Evolutionary conservation across 2,888 invertebrate genomes (phyloP), one percentile per base, ranked within the genome.

Genomic region (Pollenia labialis): DNA sequence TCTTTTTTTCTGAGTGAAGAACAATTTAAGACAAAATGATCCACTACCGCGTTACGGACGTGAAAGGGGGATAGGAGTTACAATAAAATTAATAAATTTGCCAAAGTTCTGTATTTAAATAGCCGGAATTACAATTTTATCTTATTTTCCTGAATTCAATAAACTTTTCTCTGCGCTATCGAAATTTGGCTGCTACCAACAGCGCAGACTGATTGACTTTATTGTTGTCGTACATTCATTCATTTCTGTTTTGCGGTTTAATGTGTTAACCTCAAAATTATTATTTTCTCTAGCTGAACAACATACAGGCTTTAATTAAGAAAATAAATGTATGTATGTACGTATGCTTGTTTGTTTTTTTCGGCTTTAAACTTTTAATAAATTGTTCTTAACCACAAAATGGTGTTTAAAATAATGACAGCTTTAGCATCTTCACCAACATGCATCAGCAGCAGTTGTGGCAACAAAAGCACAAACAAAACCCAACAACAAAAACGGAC

Each of bases 361-460:
- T 23, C 52, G 58, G 52, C 54, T 69, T 82, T 46, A 69, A 85
- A 69, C 69, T 82, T 69, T 85, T 82, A 75, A 86, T 82, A 79
- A 82, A 76, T 76, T 76, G 82, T 75, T 79, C 75, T 64, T 86
- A 74, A 75, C 82, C 85, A 79, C 85, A 80, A 80, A 75, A 64
- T 72, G 58, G 62, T 48, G 52, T 66, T 72, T 71, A 64, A 76
- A 81, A 75, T 54, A 56, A 85, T 72, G 52, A 85, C 44, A 76
- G 74, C 44, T 58, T 66, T 50, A 52, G 32, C 46, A 66, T 58
- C 48, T 48, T 48, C 62, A 64, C 69, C 85, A 71, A 71, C 75
- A 77, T 58, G 44, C 54, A 58, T 18, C 71, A 62, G 12, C 50
- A 66, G n/a, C 46, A 44, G 10, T 14, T 58, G 8, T 16, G 66